A percentile compares a stretch with the other conserved stretches of the same genome.
Conservation (phyloP, 1,140 invertebrate genomes). For the Sitophilus oryzae region DNA sequence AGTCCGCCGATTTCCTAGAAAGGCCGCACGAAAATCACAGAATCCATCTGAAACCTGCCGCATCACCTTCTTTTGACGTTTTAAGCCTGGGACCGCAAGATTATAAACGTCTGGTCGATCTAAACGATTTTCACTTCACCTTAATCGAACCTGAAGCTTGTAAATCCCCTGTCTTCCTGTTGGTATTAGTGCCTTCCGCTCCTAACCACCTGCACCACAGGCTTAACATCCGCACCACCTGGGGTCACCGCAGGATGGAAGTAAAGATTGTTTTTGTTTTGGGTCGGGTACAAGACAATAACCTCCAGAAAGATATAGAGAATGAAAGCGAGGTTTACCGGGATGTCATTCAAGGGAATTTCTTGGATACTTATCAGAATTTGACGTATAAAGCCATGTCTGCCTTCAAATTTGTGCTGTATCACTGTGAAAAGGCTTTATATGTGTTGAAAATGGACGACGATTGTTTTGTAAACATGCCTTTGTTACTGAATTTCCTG, state of each 20-base stretch:
- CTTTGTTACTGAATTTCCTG: slow-evolving; percentile 57
- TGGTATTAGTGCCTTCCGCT: slow-evolving; percentile 63
- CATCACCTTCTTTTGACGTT: neutral
- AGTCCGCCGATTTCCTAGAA: neutral
- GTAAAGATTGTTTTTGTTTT: slow-evolving; percentile 64
- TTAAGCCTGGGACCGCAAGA: neutral
- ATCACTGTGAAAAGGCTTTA: slow-evolving; percentile 59
- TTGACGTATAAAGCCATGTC: slow-evolving; percentile 83
- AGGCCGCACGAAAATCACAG: neutral
- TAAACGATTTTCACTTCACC: neutral
- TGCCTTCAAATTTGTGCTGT: slow-evolving; percentile 70
- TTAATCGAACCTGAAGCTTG: neutral
- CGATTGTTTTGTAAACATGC: slow-evolving; percentile 70
- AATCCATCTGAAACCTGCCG: neutral
- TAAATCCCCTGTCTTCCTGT: slow-evolving; percentile 30
- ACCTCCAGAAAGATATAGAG: slow-evolving; percentile 48
- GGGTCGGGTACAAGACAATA: slow-evolving; percentile 41
- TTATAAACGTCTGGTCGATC: neutral
- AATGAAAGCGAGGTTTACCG: slow-evolving; percentile 54
- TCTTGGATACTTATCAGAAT: slow-evolving; percentile 73
- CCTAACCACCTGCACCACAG: slow-evolving; percentile 56
- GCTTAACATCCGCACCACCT: slow-evolving; percentile 59
- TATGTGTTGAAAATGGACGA: slow-evolving; percentile 74
- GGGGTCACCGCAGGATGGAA: slow-evolving; percentile 48
- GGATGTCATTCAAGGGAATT: slow-evolving; percentile 74